These are phyloP conservation scores for Furcula furcula DNA, from an alignment of 2,888 invertebrate species.

Conservation along the genomic window DNA sequence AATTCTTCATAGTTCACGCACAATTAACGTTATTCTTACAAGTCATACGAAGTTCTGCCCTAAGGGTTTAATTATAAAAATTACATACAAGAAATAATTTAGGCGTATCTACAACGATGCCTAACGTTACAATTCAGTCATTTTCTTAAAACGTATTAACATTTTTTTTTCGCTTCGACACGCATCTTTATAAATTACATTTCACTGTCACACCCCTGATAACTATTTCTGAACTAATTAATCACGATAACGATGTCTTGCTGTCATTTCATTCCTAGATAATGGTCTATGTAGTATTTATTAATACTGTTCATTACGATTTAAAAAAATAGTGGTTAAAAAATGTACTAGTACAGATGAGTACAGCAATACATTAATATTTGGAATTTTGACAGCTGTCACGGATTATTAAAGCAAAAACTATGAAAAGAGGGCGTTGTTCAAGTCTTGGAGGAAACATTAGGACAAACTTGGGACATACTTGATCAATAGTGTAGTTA, in stretches of 20 bases:
- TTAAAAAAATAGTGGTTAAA: no score
- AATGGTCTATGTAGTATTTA: not conserved
- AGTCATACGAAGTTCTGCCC: conserved; percentile 36
- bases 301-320: not conserved
- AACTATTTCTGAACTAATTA: not conserved
- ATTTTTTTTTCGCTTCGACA: conserved; percentile 14
- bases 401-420: no score
- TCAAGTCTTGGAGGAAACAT: no score
- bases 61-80: conserved; percentile 48
- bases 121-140: conserved; percentile 72
- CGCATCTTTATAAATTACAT: conserved; percentile 1
- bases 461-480: no score
- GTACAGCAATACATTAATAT: no score
- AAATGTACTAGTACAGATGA: no score
- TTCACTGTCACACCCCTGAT: not conserved
- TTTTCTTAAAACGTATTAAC: conserved; percentile 65
- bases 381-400: no score
- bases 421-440: no score
- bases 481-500: no score
- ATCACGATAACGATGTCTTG: not conserved
- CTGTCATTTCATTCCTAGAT: not conserved
- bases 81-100: conserved; percentile 62
- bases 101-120: conserved; percentile 64
- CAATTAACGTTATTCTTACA: conserved; percentile 21
- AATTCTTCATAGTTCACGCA: not conserved